These are phyloP conservation scores for Caenorhabditis brenneri DNA, from an alignment of 1,140 invertebrate genomes.

Conservation along the genomic window DNA sequence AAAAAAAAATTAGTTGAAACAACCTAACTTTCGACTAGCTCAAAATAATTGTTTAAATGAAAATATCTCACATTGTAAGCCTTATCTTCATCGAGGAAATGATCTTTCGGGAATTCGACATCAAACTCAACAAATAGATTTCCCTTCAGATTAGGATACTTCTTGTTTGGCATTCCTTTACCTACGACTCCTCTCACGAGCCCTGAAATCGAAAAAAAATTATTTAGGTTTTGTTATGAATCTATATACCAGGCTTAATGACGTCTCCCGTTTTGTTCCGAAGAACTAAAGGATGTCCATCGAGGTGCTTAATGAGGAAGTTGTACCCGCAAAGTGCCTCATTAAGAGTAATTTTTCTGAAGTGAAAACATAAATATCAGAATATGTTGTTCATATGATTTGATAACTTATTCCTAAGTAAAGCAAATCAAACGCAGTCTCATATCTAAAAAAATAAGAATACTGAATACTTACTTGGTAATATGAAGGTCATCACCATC, in stretches of 20 bases:
- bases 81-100: slow-evolving; percentile 78
- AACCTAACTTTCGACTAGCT: too few relatives aligned
- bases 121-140: slow-evolving; percentile 86
- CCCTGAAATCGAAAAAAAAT: not conserved
- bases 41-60: too few relatives aligned
- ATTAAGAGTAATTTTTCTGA: slow-evolving; percentile 73
- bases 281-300: slow-evolving; percentile 81
- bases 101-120: slow-evolving; percentile 82
- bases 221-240: not conserved
- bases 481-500: slow-evolving; percentile 73
- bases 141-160: slow-evolving; percentile 83
- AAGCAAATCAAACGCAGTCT: too few relatives aligned
- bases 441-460: too few relatives aligned
- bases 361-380: slow-evolving; percentile 12
- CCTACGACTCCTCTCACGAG: slow-evolving; percentile 72
- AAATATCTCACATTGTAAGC: slow-evolving; percentile 75
- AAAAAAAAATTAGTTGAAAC: not conserved
- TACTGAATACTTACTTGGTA: slow-evolving; percentile 67
- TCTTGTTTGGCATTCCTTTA: slow-evolving; percentile 77
- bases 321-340: slow-evolving; percentile 76
- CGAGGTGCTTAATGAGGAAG: slow-evolving; percentile 79
- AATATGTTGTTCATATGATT: too few relatives aligned
- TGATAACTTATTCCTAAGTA: too few relatives aligned
- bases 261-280: slow-evolving; percentile 79
- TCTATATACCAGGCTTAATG: slow-evolving; percentile 76